phyloP scores from a whole-genome alignment of 2,888 invertebrate genomes.

The Ethmia dodecea region DNA sequence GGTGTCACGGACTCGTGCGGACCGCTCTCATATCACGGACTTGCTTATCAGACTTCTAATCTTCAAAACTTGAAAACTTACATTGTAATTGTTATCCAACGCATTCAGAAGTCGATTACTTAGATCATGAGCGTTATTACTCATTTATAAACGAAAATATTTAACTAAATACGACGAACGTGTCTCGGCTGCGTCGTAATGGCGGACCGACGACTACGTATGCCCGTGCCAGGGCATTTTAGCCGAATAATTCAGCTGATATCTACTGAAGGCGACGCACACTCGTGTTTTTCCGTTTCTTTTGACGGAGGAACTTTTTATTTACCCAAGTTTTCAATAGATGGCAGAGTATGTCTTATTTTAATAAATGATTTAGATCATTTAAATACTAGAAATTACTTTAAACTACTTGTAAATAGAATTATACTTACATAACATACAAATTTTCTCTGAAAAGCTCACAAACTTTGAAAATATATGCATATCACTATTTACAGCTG shows the following conservation, averaged over 20 bases:
- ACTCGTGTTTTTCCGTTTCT: conserved; percentile 78
- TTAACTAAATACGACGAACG: conserved; percentile 79
- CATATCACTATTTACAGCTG: too few species aligned
- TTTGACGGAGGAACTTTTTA: conserved; percentile 59
- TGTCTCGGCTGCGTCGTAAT: conserved; percentile 79
- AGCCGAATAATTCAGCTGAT: conserved; percentile 79
- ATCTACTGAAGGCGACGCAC: conserved; percentile 74
- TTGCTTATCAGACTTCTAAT: conserved; percentile 55
- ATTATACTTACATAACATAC: too few species aligned
- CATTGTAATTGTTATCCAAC: conserved; percentile 98
- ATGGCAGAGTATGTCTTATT: conserved; percentile 31
- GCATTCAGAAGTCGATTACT: conserved; percentile 97
- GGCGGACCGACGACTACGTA: conserved; percentile 79
- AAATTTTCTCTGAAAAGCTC: too few species aligned
- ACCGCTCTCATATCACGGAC: conserved; percentile 67
- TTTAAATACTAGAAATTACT: too few species aligned
- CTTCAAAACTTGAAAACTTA: conserved; percentile 83
- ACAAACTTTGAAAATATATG: too few species aligned
- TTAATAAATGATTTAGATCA: too few species aligned
- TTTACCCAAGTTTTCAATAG: conserved; percentile 35
- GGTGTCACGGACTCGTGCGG: conserved; percentile 73
- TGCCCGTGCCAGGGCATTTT: conserved; percentile 79
- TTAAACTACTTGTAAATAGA: too few species aligned
- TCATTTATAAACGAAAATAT: conserved; percentile 84
- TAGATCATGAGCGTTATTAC: conserved; percentile 91